phyloP scores from a whole-genome alignment of 2,888 invertebrate species.

The Ypsolopha sequella region DNA sequence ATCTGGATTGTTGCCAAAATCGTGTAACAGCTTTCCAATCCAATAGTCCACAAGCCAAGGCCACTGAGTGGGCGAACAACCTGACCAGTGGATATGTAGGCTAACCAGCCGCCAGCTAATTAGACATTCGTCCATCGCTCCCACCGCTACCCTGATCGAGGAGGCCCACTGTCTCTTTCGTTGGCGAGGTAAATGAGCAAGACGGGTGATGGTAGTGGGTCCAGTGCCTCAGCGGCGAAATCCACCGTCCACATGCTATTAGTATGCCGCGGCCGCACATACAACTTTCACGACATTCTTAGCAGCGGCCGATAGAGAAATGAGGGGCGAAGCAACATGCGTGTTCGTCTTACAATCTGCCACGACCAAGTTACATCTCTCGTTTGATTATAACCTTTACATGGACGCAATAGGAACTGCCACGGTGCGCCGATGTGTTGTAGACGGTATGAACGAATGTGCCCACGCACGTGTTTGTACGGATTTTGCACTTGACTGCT shows the following conservation, averaged over 20 bases:
- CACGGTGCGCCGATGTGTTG: too few relatives aligned
- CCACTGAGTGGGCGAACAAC: too few relatives aligned
- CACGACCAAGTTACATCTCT: too few relatives aligned
- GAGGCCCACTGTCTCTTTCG: background rate
- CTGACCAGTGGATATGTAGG: conserved; percentile 26
- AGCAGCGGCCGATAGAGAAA: conserved; percentile 50
- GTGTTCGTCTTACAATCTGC: background rate
- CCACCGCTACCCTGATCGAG: background rate
- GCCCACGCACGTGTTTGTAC: too few relatives aligned
- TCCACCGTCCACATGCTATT: conserved; percentile 38
- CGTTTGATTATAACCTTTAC: too few relatives aligned
- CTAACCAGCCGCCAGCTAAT: conserved; percentile 50
- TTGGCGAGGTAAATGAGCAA: background rate
- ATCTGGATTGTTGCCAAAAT: too few relatives aligned
- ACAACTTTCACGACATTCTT: conserved; percentile 70
- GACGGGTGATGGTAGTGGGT: background rate
- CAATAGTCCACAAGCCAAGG: too few relatives aligned
- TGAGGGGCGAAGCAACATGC: conserved; percentile 34
- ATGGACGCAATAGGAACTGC: too few relatives aligned
- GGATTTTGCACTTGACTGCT: too few relatives aligned
- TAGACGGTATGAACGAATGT: too few relatives aligned
- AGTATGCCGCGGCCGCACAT: conserved; percentile 60
- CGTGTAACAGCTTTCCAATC: too few relatives aligned
- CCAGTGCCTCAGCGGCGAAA: conserved; percentile 25
- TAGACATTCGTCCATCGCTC: conserved; percentile 27